Evolutionary conservation across 2,797 vertebrate genomes (phyloP).

Genomic region (Melanotaenia parkinsoni): DNA sequence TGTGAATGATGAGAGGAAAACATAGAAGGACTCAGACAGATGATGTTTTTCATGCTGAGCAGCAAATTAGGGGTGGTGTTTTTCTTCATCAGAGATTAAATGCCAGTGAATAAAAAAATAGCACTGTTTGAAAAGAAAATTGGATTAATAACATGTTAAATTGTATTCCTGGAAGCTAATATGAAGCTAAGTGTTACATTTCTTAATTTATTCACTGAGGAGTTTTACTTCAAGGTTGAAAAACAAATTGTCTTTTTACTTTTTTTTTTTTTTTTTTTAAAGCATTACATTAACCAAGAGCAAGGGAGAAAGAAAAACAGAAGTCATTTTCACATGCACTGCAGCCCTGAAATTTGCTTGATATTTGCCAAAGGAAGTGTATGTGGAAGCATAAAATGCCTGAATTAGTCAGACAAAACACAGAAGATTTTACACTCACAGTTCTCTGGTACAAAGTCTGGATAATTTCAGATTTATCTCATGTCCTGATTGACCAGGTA

Average conservation of each 20-base stretch:
- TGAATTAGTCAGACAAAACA: constrained; percentile 7
- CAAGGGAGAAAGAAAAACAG: background rate
- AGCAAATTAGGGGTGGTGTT: constrained; percentile 22
- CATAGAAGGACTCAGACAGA: constrained; percentile 9
- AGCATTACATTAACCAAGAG: constrained; percentile 5
- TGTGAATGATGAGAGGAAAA: constrained; percentile 17
- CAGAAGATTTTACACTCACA: background rate
- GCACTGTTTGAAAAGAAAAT: constrained; percentile 22
- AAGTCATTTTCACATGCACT: constrained; percentile 11
- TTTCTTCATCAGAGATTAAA: constrained; percentile 32
- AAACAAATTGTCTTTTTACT: constrained; percentile 28
- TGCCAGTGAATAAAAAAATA: constrained; percentile 30
- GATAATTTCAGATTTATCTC: background rate
- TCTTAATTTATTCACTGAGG: constrained; percentile 41
- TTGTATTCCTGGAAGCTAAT: constrained; percentile 34
- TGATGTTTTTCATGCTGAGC: constrained; percentile 3
- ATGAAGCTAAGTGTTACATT: constrained; percentile 22
- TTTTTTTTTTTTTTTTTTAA: background rate
- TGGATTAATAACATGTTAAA: constrained; percentile 40
- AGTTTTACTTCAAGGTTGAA: constrained; percentile 42
- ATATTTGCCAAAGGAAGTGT: constrained; percentile 4
- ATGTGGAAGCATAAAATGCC: constrained; percentile 3
- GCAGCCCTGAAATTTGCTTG: constrained; percentile 1
- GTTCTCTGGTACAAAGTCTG: background rate
- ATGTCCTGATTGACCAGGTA: background rate